These are phyloP conservation scores for Mythimna loreyi DNA, from an alignment of 2,888 invertebrate genomes.

Conservation along the genomic window DNA sequence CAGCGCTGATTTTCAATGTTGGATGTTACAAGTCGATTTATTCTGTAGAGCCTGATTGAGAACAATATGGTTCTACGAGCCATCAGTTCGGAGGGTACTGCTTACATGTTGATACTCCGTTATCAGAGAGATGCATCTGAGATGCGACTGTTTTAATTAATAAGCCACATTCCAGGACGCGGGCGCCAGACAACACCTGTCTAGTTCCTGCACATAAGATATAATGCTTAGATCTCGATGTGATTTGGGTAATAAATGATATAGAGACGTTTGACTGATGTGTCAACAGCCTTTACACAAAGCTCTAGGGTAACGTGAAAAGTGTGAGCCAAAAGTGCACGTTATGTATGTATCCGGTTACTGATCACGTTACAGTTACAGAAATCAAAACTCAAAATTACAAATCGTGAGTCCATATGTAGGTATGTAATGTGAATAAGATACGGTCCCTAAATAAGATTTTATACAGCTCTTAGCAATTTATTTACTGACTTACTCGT, in stretches of 20 bases:
- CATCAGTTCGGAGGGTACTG: neutral
- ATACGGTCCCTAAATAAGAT: neutral
- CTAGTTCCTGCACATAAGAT: neutral
- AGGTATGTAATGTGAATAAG: neutral
- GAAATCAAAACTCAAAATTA: neutral
- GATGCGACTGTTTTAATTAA: conserved; percentile 24
- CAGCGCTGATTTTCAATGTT: no score
- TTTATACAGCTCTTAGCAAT: neutral
- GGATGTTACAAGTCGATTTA: neutral
- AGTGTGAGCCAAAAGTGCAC: neutral
- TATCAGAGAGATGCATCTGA: conserved; percentile 30
- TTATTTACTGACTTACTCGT: no score
- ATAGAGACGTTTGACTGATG: conserved; percentile 5
- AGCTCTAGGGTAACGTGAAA: neutral
- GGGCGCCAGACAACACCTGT: conserved; percentile 28
- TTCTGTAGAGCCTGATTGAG: neutral
- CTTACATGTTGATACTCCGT: neutral
- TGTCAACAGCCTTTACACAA: neutral
- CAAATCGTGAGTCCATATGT: neutral
- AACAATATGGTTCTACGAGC: neutral
- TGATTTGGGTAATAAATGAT: conserved; percentile 27
- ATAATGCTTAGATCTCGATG: conserved; percentile 4
- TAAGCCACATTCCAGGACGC: conserved; percentile 4
- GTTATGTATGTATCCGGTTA: neutral
- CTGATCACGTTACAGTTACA: neutral